Conservation (phyloP, 2,888 invertebrate species). For the Mythimna albipuncta region DNA sequence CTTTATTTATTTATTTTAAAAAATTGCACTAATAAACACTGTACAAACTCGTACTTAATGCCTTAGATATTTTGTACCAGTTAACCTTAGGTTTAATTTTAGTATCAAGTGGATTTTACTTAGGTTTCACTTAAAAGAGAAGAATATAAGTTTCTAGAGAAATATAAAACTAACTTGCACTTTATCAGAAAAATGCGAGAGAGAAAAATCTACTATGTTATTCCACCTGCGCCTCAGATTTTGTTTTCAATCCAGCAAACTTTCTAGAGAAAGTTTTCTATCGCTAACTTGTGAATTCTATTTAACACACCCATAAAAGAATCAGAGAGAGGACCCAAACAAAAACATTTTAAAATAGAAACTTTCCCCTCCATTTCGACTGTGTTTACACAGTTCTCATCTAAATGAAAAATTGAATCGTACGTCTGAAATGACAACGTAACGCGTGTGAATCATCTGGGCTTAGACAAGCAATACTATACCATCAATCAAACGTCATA, state of each 20-base stretch:
- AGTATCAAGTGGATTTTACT: too few relatives aligned
- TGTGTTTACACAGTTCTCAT: slow-evolving; percentile 82
- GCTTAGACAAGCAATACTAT: slow-evolving; percentile 48
- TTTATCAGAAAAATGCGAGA: not conserved
- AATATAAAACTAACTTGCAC: not conserved
- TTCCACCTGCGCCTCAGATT: slow-evolving; percentile 66
- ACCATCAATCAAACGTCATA: not conserved
- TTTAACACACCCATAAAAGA: slow-evolving; percentile 73
- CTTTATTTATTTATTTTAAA: too few relatives aligned
- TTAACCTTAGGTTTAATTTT: too few relatives aligned
- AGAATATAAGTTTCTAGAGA: not conserved
- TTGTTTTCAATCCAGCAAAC: slow-evolving; percentile 73
- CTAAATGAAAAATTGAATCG: slow-evolving; percentile 87
- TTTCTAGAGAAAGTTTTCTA: slow-evolving; percentile 70
- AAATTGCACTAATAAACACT: too few relatives aligned
- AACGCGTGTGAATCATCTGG: slow-evolving; percentile 80
- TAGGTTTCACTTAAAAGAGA: not conserved
- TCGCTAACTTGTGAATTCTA: slow-evolving; percentile 75
- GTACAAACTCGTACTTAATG: too few relatives aligned
- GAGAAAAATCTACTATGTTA: slow-evolving; percentile 30
- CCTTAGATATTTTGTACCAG: too few relatives aligned
- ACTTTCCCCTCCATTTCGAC: slow-evolving; percentile 74
- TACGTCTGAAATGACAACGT: slow-evolving; percentile 85
- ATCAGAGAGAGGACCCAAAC: slow-evolving; percentile 64
- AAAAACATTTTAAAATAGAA: slow-evolving; percentile 78